Percentiles rank a stretch among this genome's conserved stretches.
Evolutionary conservation across 1,140 invertebrate genomes (phyloP).

Genomic region (Odontomachus brunneus): DNA sequence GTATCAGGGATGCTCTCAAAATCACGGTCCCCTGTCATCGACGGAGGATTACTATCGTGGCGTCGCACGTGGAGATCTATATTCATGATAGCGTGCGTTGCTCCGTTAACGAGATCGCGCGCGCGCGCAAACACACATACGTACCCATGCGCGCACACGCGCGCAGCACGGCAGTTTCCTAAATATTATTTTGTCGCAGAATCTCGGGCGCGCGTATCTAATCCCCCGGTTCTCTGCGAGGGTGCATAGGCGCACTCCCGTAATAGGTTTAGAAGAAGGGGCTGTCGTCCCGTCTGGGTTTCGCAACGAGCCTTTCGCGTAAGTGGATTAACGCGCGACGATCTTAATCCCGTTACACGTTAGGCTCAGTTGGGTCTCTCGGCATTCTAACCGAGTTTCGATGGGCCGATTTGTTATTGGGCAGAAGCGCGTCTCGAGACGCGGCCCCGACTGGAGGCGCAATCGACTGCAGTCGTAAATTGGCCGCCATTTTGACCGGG

Average conservation of each 20-base stretch:
- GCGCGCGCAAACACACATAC: background rate
- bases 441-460: background rate
- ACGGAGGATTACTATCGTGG: conserved; percentile 35
- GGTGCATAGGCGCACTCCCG: conserved; percentile 45
- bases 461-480: conserved; percentile 23
- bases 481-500: conserved; percentile 14
- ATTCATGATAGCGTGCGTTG: conserved; percentile 55
- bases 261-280: conserved; percentile 54
- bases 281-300: conserved; percentile 44
- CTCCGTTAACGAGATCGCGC: conserved; percentile 27
- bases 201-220: conserved; percentile 45
- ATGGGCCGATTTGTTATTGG: conserved; percentile 50
- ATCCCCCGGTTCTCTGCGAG: conserved; percentile 28
- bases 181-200: conserved; percentile 67
- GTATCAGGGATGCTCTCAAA: conserved; percentile 2
- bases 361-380: conserved; percentile 28
- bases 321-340: conserved; percentile 73
- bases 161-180: conserved; percentile 22
- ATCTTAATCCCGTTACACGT: conserved; percentile 62
- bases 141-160: background rate
- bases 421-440: background rate
- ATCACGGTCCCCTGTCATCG: background rate
- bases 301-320: conserved; percentile 45
- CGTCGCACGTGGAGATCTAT: conserved; percentile 59
- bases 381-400: conserved; percentile 29